Evolutionary conservation across 2,797 vertebrate genomes (phyloP).

Genomic region (Chiloscyllium punctatum): DNA sequence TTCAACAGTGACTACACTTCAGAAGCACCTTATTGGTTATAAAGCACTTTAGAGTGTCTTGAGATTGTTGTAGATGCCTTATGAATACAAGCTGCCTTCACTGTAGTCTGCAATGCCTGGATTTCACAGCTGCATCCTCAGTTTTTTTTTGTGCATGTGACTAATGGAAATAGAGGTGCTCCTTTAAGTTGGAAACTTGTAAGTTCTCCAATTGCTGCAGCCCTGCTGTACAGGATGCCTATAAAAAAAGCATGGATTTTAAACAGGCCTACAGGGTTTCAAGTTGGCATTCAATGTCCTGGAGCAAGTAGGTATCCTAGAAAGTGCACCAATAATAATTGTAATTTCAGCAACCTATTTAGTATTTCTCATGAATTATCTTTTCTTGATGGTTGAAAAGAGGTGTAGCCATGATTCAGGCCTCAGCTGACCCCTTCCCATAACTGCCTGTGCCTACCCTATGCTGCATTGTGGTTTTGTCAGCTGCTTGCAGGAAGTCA

Average conservation of each 20-base stretch:
- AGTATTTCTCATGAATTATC: not conserved
- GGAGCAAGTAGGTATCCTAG: not conserved
- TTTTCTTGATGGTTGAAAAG: not conserved
- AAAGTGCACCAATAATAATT: not conserved
- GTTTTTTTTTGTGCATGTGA: not conserved
- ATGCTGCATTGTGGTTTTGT: not conserved
- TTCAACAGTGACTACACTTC: not conserved
- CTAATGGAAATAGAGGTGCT: not conserved
- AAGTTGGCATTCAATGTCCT: not conserved
- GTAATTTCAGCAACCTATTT: not conserved
- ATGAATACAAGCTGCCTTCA: not conserved
- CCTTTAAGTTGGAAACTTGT: not conserved
- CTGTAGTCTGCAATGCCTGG: not conserved
- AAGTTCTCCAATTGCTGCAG: not conserved
- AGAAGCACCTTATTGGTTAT: not conserved
- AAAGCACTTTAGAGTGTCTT: not conserved
- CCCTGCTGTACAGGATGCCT: not conserved
- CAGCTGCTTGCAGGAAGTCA: not conserved
- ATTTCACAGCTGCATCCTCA: not conserved
- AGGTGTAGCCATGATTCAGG: not conserved
- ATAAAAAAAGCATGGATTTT: not conserved
- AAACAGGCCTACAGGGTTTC: not conserved
- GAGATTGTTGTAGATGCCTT: not conserved
- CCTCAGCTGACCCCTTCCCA: not conserved
- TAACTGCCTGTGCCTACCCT: not conserved